phyloP scores from a whole-genome alignment of 2,888 invertebrate species.

The Desoria tigrina region DNA sequence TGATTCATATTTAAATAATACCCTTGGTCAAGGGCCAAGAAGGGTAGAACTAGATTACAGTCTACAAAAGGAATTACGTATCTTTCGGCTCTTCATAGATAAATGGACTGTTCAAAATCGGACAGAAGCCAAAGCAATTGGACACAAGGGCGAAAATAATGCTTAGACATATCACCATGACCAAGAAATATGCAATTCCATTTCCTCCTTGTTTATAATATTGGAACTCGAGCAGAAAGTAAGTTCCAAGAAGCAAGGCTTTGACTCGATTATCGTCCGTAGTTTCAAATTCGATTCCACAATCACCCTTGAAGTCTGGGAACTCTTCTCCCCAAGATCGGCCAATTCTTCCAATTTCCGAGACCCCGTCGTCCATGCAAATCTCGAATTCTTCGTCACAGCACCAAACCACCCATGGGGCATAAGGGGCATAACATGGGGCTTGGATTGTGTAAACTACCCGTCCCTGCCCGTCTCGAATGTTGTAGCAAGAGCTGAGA shows the following conservation, averaged over 20 bases:
- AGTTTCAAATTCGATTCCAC: slow-evolving; percentile 36
- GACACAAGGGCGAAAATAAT: no score
- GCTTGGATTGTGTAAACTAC: slow-evolving; percentile 40
- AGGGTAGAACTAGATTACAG: no score
- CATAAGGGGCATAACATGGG: slow-evolving; percentile 41
- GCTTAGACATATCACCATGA: slow-evolving; percentile 17
- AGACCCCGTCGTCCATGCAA: slow-evolving; percentile 43
- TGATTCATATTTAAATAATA: no score
- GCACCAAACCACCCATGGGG: slow-evolving; percentile 44
- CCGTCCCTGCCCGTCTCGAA: slow-evolving; percentile 32
- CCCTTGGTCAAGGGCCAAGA: no score
- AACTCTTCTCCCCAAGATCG: slow-evolving; percentile 34
- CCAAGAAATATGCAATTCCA: slow-evolving; percentile 30
- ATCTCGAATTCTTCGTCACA: slow-evolving; percentile 42
- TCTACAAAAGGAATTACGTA: no score
- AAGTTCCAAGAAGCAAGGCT: slow-evolving; percentile 40
- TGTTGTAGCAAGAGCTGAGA: slow-evolving; percentile 34
- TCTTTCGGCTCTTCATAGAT: no score
- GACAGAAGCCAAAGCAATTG: slow-evolving; percentile 10
- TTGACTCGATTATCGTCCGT: slow-evolving; percentile 38
- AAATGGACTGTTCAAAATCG: slow-evolving; percentile 8
- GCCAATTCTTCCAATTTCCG: slow-evolving; percentile 37
- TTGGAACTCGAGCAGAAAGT: slow-evolving; percentile 43
- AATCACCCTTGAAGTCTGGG: slow-evolving; percentile 31
- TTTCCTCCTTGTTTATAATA: slow-evolving; percentile 37